Base-by-base conservation (phyloP, 2,797 vertebrate genomes). In the Graptemys geographica region DNA sequence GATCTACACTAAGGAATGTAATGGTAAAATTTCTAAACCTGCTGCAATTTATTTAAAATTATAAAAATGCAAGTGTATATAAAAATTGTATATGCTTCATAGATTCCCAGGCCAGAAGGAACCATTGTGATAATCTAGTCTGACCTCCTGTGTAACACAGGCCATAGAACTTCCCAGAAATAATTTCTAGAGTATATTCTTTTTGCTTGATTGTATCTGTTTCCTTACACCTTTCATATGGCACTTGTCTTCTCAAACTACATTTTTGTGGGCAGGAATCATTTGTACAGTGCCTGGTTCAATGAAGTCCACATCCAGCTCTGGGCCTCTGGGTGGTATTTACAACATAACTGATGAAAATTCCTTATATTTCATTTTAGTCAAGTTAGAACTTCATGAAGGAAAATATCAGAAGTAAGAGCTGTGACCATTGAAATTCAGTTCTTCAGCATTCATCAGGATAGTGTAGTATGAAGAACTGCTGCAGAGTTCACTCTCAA, bases 351-450 rank as follows among this genome's bases (percentile, higher is more conserved):
- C 82, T 41, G 88, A 76, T 81, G 49, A 94, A 89, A 79, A 96
- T 91, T 95, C 88, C 69, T 85, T 86, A 89, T 86, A 90, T 86
- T 97, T 95, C 88, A 93, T 94, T 94, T 95, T 72, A 81, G 83
- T 82, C 92, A 92, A 93, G 44, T 79, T 92, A 79, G 95, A 0
- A 78, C 81, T 97, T 93, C 62, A 31, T 56, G 86, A 81, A 86
- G 88, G 86, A 79, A 94, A 82, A 89, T 86, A 83, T 84, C 94
- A 96, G 89, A 93, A 93, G 51, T 49, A 84, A 84, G 47, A 92
- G 9, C 86, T 84, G 83, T 90, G 65, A 18, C 79, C 89, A 65
- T 91, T 88, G 16, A 92, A 49, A 85, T 88, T 95, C 80, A 89
- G 11, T 72, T 92, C 72, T 33, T 15, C 91, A 72, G 88, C 87